Percentiles rank a stretch among this genome's conserved stretches.
phyloP scores from a whole-genome alignment of 2,888 invertebrate species.

The Cremastobaeus sp. region DNA sequence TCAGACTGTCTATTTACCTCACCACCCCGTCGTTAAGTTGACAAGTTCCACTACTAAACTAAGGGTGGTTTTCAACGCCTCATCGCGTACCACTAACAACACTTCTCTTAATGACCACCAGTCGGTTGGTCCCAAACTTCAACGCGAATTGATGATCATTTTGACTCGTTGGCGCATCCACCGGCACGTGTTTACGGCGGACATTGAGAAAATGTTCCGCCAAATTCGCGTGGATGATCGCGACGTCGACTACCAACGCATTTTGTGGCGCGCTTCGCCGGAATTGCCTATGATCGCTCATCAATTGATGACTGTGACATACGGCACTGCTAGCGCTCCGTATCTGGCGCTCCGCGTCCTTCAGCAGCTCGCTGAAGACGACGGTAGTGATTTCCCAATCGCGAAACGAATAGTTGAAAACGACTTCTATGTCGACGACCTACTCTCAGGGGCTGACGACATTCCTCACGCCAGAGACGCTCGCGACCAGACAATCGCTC shows the following conservation, averaged over 20 bases:
- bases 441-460: not conserved
- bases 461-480: not conserved
- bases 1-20: not conserved
- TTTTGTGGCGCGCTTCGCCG: slow-evolving; percentile 15
- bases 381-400: not conserved
- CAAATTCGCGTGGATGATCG: slow-evolving; percentile 8
- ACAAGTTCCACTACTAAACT: not conserved
- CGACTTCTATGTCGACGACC: too few species aligned
- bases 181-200: slow-evolving; percentile 11
- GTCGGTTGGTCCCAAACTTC: not conserved
- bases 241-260: slow-evolving; percentile 6
- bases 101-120: not conserved
- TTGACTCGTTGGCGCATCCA: slow-evolving; percentile 1
- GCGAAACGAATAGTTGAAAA: too few species aligned
- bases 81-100: not conserved
- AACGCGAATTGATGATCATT: not conserved
- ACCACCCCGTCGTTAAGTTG: not conserved
- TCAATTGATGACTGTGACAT: not conserved
- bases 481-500: not conserved
- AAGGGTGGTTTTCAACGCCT: too few species aligned
- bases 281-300: not conserved
- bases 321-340: not conserved
- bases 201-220: slow-evolving; percentile 29
- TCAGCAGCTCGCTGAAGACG: not conserved
- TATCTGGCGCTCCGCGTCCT: not conserved